Evolutionary conservation across 1,140 invertebrate genomes (phyloP), one percentile per base, ranked within the genome.

Genomic region (Diabrotica undecimpunctata): DNA sequence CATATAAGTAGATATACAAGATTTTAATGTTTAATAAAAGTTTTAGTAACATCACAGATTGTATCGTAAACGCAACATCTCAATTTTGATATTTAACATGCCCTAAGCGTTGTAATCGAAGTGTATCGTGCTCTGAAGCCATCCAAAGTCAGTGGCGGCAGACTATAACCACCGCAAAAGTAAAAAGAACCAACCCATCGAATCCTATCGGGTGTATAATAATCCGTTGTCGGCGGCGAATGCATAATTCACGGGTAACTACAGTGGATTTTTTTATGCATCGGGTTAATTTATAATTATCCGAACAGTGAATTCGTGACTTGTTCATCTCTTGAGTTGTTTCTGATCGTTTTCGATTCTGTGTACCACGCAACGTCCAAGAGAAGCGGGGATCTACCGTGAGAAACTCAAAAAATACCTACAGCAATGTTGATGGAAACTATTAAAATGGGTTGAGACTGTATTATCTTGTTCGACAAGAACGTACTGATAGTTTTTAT

Each of bases 351-450:
- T 62, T 54, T 46, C 41, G 41, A 46, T 46, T 46, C 41, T 46
- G 25, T 25, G 25, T 46, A 46, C 41, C 41, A 54, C 54, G 38
- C 61, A 52, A 38, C 50, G n/a, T 61, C 59, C 46, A 61, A 41
- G 59, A 41, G 52, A 61, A 50, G 56, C 50, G 10, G 59, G 50
- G 37, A 61, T 52, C 51, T 53, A 62, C 61, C 61, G 61, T 62
- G 61, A 54, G 61, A 62, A 62, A 62, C 25, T 62, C 12, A 12
- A 62, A 62, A 62, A 62, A 62, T 62, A 62, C 61, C 61, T 62
- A 54, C 61, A 62, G 51, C 61, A 54, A 62, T n/a, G 61, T 38
- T 62, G 8, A 46, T 5, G 41, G 41, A 62, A 54, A 62, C 61
- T 62, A 62, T 62, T 62, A 54, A 39, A 58, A 39, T 39, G 8